Evolutionary conservation across 2,113 vertebrate species (phyloP), one percentile per base, ranked within the genome.

Genomic region (Syngnathus floridae): DNA sequence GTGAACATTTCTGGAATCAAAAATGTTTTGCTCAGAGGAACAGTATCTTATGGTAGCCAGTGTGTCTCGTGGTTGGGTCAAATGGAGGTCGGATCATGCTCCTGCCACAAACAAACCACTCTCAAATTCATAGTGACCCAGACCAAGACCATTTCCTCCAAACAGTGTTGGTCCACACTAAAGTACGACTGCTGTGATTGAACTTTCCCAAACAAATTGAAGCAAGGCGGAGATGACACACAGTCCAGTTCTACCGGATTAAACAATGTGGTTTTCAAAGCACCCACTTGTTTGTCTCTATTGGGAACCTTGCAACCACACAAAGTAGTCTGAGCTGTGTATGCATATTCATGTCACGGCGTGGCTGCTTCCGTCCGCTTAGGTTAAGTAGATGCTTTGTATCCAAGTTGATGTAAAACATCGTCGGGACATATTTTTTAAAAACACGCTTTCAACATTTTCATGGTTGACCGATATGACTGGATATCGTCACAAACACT

Each of bases 291-390:
- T 62, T 41, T 67, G 41, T 55, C 26, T 65, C 54, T 55, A 5
- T 51, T 69, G 58, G 49, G 62, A 78, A 72, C 8, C 46, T 64
- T 82, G 8, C 61, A 70, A 61, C 72, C 43, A 65, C 38, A 64
- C 61, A 70, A 70, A 51, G 67, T 65, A 78, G 57, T 59, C 62
- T 73, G 65, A 80, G 64, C 41, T 59, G 8, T 61, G 56, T 13
- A n/a, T 0, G 36, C 57, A 72, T 21, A 69, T 64, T 62, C 66
- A 74, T 51, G 4, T 56, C 76, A 75, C 66, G 49, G 65, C 62
- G 62, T 52, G 71, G 62, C 73, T 59, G 35, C 49, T 64, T 74
- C 57, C 37, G 48, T 43, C 21, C 37, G 5, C 1, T 22, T 22
- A 37, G 41, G n/a, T 38, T 59, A 59, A 38, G 2, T n/a, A 38